Base-by-base conservation (phyloP, 2,888 invertebrate species). In the Pollenia amentaria region DNA sequence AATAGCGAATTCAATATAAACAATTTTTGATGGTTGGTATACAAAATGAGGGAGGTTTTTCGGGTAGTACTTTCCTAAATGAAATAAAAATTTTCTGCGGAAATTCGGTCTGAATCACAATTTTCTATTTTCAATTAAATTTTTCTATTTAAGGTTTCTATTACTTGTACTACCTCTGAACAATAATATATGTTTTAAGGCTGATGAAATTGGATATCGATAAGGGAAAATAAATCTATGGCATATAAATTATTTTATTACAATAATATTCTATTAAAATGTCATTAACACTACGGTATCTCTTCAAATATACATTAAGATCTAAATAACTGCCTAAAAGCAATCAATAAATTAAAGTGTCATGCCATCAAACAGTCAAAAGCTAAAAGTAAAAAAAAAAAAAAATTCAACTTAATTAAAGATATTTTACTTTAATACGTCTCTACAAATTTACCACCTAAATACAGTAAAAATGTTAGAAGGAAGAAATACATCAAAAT, bases 271-370 rank as follows among this genome's bases (percentile, higher is more conserved):
- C 6, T 44, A 53, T 16, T 40, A 53, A 53, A 21, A 53, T 42
- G 42, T 65, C 64, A 64, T 64, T 76, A 76, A 53, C 29, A 65
- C 53, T 42, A 0, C 3, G 8, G 11, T 64, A 76, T 51, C 64
- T 51, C 21, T n/a, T 1, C 6, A 51, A 38, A 40, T 40, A 21
- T 42, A 64, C 6, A 21, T 3, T 6, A 51, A 0, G 9, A 76
- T 76, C 73, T 73, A 18, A 73, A 60, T 48, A 48, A 53, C 21
- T 12, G 18, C 16, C 18, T 38, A 53, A 51, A 38, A 62, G 44
- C 29, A 67, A 67, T 69, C 65, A 78, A 67, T 44, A 62, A 60
- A 73, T 21, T 51, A 7, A 12, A 38, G 18, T 11, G 44, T n/a
- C 72, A 29, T 51, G 46, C 29, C 12, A 1, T 14, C 51, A 14